Evolutionary conservation across 2,113 vertebrate genomes (phyloP).

Genomic region (Ammodramus savannarum): DNA sequence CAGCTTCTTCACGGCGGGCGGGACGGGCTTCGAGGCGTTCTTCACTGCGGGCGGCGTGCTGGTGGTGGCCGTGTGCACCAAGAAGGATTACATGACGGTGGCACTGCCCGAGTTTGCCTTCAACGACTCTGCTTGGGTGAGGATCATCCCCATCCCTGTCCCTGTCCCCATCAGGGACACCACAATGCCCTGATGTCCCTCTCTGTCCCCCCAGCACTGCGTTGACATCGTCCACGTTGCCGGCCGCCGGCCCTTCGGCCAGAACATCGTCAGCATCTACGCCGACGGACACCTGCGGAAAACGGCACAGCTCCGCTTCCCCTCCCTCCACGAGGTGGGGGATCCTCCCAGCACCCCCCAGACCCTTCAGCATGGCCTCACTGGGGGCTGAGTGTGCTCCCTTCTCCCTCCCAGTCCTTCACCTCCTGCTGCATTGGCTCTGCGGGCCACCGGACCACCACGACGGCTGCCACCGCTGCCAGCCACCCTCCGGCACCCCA

Average conservation of each 20-base stretch:
- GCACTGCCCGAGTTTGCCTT: slow-evolving; percentile 81
- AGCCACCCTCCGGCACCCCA: slow-evolving; percentile 41
- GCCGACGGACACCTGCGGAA: slow-evolving; percentile 82
- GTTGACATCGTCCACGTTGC: slow-evolving; percentile 85
- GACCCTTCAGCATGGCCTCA: accelerated
- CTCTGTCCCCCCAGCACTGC: slow-evolving; percentile 78
- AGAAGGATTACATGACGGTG: slow-evolving; percentile 94
- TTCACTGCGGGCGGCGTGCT: slow-evolving; percentile 87
- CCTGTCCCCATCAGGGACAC: accelerated
- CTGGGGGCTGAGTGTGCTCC: accelerated
- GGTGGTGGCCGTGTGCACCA: slow-evolving; percentile 96
- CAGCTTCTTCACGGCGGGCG: slow-evolving; percentile 91
- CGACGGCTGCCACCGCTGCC: slow-evolving; percentile 21
- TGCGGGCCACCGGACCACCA: slow-evolving; percentile 92
- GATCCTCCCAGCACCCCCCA: accelerated
- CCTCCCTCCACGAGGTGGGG: slow-evolving; percentile 88
- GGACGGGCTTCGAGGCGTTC: slow-evolving; percentile 94
- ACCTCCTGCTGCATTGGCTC: slow-evolving; percentile 97
- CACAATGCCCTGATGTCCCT: accelerated
- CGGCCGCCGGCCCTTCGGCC: slow-evolving; percentile 89
- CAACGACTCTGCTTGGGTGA: slow-evolving; percentile 87
- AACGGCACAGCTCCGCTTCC: slow-evolving; percentile 87
- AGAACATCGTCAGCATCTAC: slow-evolving; percentile 89
- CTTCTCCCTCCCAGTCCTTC: slow-evolving; percentile 81
- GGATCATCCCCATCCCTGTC: background rate